phyloP scores from a whole-genome alignment of 2,888 invertebrate species.

The Mystacides longicornis region DNA sequence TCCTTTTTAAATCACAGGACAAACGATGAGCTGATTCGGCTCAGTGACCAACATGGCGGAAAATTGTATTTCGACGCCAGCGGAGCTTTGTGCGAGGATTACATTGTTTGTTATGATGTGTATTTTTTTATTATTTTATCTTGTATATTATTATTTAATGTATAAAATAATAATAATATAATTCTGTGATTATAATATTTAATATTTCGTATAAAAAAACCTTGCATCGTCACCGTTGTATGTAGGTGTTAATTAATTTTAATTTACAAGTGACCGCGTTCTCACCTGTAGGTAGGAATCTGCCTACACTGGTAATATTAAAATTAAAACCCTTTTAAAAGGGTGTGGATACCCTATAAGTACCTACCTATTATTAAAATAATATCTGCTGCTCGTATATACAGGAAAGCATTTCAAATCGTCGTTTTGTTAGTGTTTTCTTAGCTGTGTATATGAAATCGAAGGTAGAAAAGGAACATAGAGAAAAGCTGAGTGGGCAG shows the following conservation, averaged over 20 bases:
- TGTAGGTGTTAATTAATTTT: neutral
- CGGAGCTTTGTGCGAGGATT: constrained; percentile 24
- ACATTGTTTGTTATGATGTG: constrained; percentile 25
- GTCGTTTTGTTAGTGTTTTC: too few species aligned
- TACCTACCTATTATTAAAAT: too few species aligned
- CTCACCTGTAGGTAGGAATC: neutral
- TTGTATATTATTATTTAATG: constrained; percentile 21
- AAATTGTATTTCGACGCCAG: constrained; percentile 50
- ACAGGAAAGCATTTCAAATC: too few species aligned
- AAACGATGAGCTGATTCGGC: constrained; percentile 46
- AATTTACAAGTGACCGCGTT: too few species aligned
- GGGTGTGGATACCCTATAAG: too few species aligned
- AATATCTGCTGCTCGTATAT: too few species aligned
- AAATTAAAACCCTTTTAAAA: too few species aligned
- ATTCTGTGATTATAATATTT: neutral
- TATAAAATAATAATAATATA: constrained; percentile 11
- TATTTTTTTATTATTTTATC: too few species aligned
- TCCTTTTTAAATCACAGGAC: constrained; percentile 7
- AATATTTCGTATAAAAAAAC: neutral
- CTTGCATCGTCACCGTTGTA: neutral
- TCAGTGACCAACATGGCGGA: constrained; percentile 44
- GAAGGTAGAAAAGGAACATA: too few species aligned
- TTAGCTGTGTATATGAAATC: too few species aligned
- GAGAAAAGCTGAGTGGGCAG: too few species aligned
- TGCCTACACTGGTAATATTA: neutral